phyloP scores from a whole-genome alignment of 23 tunicate species.

The Ciona savignyi region DNA sequence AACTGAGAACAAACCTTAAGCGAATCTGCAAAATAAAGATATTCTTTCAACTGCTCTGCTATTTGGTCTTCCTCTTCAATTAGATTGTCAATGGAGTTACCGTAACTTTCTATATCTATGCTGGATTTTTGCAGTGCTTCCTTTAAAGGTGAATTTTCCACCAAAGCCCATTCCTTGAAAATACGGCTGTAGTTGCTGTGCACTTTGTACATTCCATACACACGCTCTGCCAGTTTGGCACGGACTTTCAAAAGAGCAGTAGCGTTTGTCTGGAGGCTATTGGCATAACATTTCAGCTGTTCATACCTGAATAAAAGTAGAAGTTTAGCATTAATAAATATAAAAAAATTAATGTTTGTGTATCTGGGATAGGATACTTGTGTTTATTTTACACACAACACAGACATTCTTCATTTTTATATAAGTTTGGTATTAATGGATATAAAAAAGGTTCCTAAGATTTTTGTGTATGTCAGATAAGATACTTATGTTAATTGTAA shows the following conservation, averaged over 20 bases:
- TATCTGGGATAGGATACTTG: too few species aligned
- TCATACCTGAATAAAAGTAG: constrained; percentile 72
- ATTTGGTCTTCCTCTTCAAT: constrained; percentile 80
- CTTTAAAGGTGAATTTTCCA: constrained; percentile 32
- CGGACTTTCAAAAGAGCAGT: constrained; percentile 69
- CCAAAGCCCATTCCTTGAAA: constrained; percentile 72
- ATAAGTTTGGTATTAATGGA: too few species aligned
- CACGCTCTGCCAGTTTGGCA: constrained; percentile 85
- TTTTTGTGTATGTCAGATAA: too few species aligned
- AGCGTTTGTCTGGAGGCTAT: constrained; percentile 35
- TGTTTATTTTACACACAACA: too few species aligned
- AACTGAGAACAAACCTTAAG: constrained; percentile 31
- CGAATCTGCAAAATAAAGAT: constrained; percentile 73
- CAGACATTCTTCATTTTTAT: too few species aligned
- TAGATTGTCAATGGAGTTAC: constrained; percentile 70
- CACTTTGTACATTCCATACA: constrained; percentile 79
- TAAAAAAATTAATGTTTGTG: too few species aligned
- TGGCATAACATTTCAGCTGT: constrained; percentile 67
- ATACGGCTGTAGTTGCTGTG: constrained; percentile 81
- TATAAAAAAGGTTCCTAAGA: too few species aligned
- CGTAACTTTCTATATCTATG: constrained; percentile 35
- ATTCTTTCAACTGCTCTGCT: constrained; percentile 88
- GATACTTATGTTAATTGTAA: too few species aligned
- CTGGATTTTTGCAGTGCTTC: constrained; percentile 63
- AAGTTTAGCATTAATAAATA: too few species aligned